phyloP scores from a whole-genome alignment of 1,140 invertebrate species.

The Brachionus paranguensis region DNA sequence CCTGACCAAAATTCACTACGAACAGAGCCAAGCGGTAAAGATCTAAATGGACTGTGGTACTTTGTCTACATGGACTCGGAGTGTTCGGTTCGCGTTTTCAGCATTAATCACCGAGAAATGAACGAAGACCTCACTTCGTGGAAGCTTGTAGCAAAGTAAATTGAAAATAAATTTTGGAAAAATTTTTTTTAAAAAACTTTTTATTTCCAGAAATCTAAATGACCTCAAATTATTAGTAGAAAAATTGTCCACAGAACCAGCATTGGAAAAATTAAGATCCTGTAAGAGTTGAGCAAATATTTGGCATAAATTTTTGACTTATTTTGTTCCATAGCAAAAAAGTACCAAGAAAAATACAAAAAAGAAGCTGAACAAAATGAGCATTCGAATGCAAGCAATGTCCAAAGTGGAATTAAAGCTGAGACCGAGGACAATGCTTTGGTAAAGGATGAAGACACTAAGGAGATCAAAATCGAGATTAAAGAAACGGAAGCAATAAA shows the following conservation, averaged over 20 bases:
- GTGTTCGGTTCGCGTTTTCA: not conserved
- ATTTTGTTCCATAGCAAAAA: not conserved
- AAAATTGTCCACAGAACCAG: not conserved
- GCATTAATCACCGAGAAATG: not conserved
- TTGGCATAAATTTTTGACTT: not conserved
- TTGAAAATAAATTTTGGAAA: not conserved
- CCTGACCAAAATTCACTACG: not conserved
- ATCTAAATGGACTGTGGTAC: not conserved
- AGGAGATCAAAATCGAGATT: not conserved
- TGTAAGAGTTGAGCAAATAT: not conserved
- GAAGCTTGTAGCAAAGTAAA: slow-evolving; percentile 6
- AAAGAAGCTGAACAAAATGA: not conserved
- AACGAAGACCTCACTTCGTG: not conserved
- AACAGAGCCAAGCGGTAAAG: not conserved
- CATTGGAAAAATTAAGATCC: not conserved
- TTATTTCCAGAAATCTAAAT: not conserved
- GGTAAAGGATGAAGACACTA: not conserved
- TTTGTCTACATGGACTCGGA: slow-evolving; percentile 19
- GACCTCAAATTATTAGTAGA: not conserved
- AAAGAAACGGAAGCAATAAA: not conserved
- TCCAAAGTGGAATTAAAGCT: not conserved
- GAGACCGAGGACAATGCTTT: not conserved
- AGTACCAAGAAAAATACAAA: not conserved
- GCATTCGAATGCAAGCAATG: not conserved
- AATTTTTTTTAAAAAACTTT: not conserved